Evolutionary conservation across 2,888 invertebrate genomes (phyloP).

Genomic region (Dendrolimus houi): DNA sequence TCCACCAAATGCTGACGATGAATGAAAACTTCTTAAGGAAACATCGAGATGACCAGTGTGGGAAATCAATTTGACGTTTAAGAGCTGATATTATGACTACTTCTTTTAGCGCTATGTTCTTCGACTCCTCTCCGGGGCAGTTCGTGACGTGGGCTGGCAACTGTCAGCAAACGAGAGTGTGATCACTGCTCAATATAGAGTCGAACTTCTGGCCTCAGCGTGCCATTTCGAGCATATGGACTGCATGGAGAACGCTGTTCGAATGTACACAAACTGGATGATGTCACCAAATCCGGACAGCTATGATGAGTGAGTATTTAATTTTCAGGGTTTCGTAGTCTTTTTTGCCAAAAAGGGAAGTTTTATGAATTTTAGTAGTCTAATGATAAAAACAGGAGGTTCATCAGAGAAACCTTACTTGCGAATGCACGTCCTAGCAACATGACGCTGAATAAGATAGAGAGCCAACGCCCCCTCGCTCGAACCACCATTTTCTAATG

Average conservation of each 20-base stretch:
- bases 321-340: not conserved
- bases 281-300: conserved; percentile 81
- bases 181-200: conserved; percentile 81
- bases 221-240: conserved; percentile 84
- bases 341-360: too few species aligned
- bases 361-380: too few species aligned
- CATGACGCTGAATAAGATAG: conserved; percentile 62
- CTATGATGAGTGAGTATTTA: conserved; percentile 81
- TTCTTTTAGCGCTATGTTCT: conserved; percentile 79
- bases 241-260: conserved; percentile 84
- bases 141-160: conserved; percentile 82
- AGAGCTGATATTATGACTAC: not conserved
- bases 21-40: too few species aligned
- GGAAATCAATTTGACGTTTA: too few species aligned
- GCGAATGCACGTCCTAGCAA: conserved; percentile 64
- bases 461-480: conserved; percentile 50
- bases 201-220: conserved; percentile 83
- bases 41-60: too few species aligned
- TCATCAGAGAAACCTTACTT: conserved; percentile 35
- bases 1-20: too few species aligned
- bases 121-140: conserved; percentile 79
- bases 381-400: too few species aligned
- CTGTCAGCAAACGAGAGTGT: conserved; percentile 79
- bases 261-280: conserved; percentile 86
- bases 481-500: conserved; percentile 48